Evolutionary conservation across 2,888 invertebrate genomes (phyloP).

Genomic region (Zhengitettix transpicula): DNA sequence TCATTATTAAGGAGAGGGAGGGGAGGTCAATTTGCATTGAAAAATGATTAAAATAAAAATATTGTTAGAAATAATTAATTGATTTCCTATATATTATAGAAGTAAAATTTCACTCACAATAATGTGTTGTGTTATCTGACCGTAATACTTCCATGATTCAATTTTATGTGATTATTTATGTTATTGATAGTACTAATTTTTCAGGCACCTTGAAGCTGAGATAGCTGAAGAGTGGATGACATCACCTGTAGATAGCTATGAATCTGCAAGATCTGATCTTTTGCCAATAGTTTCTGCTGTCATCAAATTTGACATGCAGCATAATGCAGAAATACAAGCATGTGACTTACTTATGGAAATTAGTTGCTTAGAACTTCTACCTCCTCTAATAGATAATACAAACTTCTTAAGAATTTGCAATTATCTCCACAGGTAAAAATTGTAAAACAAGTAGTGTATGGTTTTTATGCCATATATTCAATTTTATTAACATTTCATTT

Average conservation of each 20-base stretch:
- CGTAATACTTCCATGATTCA: too few relatives aligned
- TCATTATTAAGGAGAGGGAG: too few relatives aligned
- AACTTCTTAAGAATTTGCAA: conserved; percentile 26
- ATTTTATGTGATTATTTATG: not conserved
- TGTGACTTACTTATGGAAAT: conserved; percentile 98
- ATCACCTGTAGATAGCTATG: conserved; percentile 32
- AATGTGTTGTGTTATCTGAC: too few relatives aligned
- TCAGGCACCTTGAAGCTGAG: conserved; percentile 58
- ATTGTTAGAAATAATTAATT: too few relatives aligned
- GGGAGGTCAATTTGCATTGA: too few relatives aligned
- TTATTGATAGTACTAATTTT: conserved; percentile 9
- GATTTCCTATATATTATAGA: too few relatives aligned
- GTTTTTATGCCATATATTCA: not conserved
- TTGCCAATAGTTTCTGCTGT: conserved; percentile 71
- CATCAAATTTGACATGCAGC: conserved; percentile 86
- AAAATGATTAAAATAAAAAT: too few relatives aligned
- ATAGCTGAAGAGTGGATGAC: conserved; percentile 72
- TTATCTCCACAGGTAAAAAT: conserved; percentile 3
- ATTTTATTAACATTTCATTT: not conserved
- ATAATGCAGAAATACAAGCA: conserved; percentile 97
- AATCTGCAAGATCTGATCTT: conserved; percentile 30
- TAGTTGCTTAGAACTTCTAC: conserved; percentile 71
- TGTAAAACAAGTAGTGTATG: conserved; percentile 26
- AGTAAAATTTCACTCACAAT: too few relatives aligned
- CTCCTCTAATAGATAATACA: conserved; percentile 72